Conservation (phyloP, 2,113 vertebrate genomes). For the Caloenas nicobarica region DNA sequence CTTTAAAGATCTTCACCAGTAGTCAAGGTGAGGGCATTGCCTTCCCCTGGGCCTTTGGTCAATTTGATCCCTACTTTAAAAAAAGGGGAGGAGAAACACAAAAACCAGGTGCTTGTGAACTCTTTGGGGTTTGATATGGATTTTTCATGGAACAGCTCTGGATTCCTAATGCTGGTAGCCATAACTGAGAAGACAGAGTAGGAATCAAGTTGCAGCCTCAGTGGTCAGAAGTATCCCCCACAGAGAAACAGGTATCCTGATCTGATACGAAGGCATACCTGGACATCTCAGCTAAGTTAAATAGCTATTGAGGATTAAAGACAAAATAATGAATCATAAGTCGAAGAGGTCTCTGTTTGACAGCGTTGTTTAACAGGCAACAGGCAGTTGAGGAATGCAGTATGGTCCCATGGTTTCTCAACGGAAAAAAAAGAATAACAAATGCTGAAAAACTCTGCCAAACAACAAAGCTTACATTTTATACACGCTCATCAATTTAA, state of each 20-base stretch:
- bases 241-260: not conserved
- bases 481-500: conserved; percentile 78
- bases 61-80: not conserved
- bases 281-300: not conserved
- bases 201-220: not conserved
- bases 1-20: not conserved
- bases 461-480: conserved; percentile 81
- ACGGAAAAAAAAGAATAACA: conserved; percentile 67
- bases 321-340: not conserved
- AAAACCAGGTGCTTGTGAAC: not conserved
- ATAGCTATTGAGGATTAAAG: not conserved
- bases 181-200: not conserved
- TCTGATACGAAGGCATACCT: not conserved
- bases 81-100: not conserved
- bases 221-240: not conserved
- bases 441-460: conserved; percentile 72
- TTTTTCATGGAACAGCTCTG: not conserved
- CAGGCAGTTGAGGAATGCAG: conserved; percentile 25
- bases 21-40: not conserved
- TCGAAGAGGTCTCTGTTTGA: not conserved
- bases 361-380: not conserved
- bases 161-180: not conserved
- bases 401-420: not conserved
- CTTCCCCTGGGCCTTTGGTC: not conserved
- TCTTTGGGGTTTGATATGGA: not conserved